phyloP scores from a whole-genome alignment of 2,113 vertebrate species.

The Menura novaehollandiae region DNA sequence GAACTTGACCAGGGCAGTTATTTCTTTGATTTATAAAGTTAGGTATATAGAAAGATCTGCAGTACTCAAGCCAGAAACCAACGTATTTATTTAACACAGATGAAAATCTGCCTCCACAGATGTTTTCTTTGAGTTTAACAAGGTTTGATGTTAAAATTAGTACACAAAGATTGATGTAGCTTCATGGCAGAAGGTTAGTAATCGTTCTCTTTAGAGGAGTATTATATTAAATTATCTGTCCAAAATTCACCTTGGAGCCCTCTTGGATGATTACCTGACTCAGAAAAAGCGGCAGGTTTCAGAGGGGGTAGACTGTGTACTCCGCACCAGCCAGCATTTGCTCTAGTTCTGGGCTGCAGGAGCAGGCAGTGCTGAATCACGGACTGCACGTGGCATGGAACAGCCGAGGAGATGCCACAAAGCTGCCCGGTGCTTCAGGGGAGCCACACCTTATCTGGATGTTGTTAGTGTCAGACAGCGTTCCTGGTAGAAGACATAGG shows the following conservation, averaged over 20 bases:
- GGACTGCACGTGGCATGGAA: neutral
- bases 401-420: neutral
- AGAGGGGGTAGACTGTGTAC: neutral
- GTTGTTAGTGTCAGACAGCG: neutral
- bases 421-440: fast-evolving
- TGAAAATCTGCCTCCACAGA: neutral
- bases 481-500: neutral
- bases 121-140: neutral
- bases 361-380: neutral
- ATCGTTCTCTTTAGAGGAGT: neutral
- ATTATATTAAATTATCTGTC: slow-evolving; percentile 19
- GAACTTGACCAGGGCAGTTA: neutral
- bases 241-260: slow-evolving; percentile 15
- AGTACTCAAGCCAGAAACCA: neutral
- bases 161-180: neutral
- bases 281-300: neutral
- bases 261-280: neutral
- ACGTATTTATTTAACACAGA: neutral
- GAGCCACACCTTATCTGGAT: neutral
- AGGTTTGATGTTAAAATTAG: neutral
- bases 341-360: neutral
- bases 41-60: neutral
- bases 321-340: fast-evolving
- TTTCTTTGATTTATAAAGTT: neutral
- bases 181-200: slow-evolving; percentile 14